Evolutionary conservation across 2,888 invertebrate species (phyloP).

Genomic region (Lutraria lutraria): DNA sequence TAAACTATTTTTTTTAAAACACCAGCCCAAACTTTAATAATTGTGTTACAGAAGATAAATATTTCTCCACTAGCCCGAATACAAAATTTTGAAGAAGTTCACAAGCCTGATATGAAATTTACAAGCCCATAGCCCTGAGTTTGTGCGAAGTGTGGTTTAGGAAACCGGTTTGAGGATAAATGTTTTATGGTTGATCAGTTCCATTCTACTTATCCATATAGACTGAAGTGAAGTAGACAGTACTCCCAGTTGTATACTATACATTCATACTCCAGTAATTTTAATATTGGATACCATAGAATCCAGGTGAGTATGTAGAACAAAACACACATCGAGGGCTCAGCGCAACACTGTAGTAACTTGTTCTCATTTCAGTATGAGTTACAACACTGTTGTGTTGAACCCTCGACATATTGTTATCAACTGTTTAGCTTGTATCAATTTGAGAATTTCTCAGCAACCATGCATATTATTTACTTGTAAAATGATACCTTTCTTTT

Average conservation of each 20-base stretch:
- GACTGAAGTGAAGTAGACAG: neutral
- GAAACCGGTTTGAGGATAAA: neutral
- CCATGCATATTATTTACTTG: neutral
- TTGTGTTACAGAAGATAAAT: too few relatives aligned
- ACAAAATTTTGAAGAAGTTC: too few relatives aligned
- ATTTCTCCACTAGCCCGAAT: too few relatives aligned
- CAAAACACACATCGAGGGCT: too few relatives aligned
- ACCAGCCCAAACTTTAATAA: too few relatives aligned
- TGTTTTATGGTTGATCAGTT: neutral
- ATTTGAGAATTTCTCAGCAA: neutral
- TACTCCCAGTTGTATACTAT: neutral
- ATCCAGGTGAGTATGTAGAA: neutral
- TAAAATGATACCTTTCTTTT: neutral
- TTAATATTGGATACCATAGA: neutral
- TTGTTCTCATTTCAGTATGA: too few relatives aligned
- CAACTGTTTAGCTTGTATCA: neutral
- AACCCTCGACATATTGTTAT: neutral
- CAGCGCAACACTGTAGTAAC: too few relatives aligned
- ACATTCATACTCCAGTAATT: neutral
- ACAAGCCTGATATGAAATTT: too few relatives aligned
- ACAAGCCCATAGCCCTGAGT: too few relatives aligned
- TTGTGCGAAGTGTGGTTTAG: too few relatives aligned
- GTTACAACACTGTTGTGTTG: too few relatives aligned
- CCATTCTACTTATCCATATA: neutral
- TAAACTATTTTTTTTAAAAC: too few relatives aligned